These are phyloP conservation scores for Dendrocincla fuliginosa DNA, from an alignment of 2,797 vertebrate genomes.

Conservation along the genomic window DNA sequence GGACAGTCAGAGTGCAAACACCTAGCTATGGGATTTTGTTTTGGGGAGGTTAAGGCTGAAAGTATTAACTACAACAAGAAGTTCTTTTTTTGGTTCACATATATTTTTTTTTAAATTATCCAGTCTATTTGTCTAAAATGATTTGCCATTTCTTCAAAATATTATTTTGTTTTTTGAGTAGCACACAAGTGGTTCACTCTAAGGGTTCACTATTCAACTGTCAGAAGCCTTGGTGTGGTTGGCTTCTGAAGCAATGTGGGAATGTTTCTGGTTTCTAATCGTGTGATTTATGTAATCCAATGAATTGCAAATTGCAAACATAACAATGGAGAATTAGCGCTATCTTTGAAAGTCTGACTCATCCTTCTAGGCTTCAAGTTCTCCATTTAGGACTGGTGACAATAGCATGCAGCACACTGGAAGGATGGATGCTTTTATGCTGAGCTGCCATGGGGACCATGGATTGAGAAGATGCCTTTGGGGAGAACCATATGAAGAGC, in stretches of 20 bases:
- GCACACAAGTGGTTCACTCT: neutral
- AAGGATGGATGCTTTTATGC: neutral
- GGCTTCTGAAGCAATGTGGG: neutral
- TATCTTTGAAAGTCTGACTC: neutral
- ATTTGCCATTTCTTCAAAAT: neutral
- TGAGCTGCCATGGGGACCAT: neutral
- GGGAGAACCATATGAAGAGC: neutral
- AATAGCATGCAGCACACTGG: neutral
- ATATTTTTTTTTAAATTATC: neutral
- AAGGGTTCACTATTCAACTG: neutral
- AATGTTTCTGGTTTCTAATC: neutral
- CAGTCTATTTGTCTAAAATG: neutral
- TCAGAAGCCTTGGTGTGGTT: neutral
- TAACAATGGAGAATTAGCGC: neutral
- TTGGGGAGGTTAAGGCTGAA: neutral
- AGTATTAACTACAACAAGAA: neutral
- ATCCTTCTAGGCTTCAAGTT: neutral
- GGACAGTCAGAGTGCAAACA: neutral
- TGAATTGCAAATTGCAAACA: neutral
- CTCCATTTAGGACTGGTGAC: neutral
- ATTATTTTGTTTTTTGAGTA: neutral
- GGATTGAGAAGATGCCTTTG: neutral
- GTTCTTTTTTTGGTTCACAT: neutral
- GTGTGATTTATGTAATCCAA: neutral
- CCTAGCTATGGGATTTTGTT: neutral